A percentile compares a stretch with the other conserved stretches of the same genome.
Evolutionary conservation across 37 sponge, comb jelly and placozoan species (phyloP).

Genomic region (Halisarca cf. caerulea): DNA sequence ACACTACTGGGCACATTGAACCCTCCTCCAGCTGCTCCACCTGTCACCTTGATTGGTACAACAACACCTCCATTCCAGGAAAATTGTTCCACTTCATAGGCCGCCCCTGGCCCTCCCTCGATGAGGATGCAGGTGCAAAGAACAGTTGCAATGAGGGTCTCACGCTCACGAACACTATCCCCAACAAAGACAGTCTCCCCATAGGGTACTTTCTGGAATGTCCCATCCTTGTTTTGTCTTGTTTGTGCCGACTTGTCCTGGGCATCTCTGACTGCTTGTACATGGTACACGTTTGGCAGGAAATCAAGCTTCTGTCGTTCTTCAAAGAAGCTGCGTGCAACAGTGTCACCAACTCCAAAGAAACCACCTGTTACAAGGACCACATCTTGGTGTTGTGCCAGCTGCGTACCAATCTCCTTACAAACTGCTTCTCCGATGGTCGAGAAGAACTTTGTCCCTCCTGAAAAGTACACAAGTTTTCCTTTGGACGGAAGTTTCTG

Average conservation of each 20-base stretch:
- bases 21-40: constrained; percentile 83
- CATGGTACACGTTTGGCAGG: constrained; percentile 59
- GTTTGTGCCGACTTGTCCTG: constrained; percentile 70
- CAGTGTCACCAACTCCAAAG: constrained; percentile 82
- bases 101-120: constrained; percentile 89
- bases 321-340: constrained; percentile 60
- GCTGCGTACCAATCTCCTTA: constrained; percentile 51
- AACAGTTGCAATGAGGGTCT: constrained; percentile 57
- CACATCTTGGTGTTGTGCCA: constrained; percentile 56
- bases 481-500: constrained; percentile 43
- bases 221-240: constrained; percentile 68
- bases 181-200: constrained; percentile 78
- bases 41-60: constrained; percentile 74
- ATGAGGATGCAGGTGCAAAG: constrained; percentile 65
- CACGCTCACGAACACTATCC: constrained; percentile 72
- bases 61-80: constrained; percentile 77
- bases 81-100: constrained; percentile 87
- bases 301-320: constrained; percentile 31
- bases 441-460: constrained; percentile 69
- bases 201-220: constrained; percentile 66
- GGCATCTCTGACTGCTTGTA: constrained; percentile 62
- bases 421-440: constrained; percentile 62
- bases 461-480: constrained; percentile 71
- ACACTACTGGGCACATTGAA: constrained; percentile 64
- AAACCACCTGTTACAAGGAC: constrained; percentile 82